Conservation (phyloP, 2,888 invertebrate species). For the Eristalis arbustorum region DNA sequence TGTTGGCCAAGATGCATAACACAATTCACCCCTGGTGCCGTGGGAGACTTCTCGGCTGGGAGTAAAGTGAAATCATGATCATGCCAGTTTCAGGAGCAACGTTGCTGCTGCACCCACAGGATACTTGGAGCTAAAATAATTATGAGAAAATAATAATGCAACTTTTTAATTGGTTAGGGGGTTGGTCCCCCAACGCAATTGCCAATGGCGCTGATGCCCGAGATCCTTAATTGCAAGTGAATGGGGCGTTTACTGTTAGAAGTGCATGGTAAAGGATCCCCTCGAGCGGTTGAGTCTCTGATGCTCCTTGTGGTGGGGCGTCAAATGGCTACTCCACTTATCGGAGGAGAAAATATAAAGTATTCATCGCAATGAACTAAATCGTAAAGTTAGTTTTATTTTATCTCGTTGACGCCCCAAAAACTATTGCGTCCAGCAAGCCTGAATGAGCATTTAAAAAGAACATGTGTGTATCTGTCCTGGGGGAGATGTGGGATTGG, state of each 20-base stretch:
- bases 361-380: too few relatives aligned
- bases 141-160: conserved; percentile 63
- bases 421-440: too few relatives aligned
- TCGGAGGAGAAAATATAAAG: not conserved
- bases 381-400: too few relatives aligned
- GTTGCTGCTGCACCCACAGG: conserved; percentile 18
- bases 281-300: not conserved
- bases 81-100: conserved; percentile 31
- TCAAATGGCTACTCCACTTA: not conserved
- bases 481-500: too few relatives aligned
- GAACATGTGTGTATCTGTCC: too few relatives aligned
- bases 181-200: conserved; percentile 12
- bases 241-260: not conserved
- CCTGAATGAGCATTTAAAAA: too few relatives aligned
- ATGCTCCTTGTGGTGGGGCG: not conserved
- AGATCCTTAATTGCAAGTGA: not conserved
- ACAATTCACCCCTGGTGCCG: not conserved
- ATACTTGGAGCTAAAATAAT: conserved; percentile 59
- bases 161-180: conserved; percentile 61
- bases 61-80: conserved; percentile 33
- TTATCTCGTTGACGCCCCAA: too few relatives aligned
- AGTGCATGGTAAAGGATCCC: not conserved
- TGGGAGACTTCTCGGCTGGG: not conserved
- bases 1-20: conserved; percentile 3
- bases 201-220: conserved; percentile 14